Conservation (phyloP, 2,888 invertebrate genomes). For the Himalopsyche japonica region DNA sequence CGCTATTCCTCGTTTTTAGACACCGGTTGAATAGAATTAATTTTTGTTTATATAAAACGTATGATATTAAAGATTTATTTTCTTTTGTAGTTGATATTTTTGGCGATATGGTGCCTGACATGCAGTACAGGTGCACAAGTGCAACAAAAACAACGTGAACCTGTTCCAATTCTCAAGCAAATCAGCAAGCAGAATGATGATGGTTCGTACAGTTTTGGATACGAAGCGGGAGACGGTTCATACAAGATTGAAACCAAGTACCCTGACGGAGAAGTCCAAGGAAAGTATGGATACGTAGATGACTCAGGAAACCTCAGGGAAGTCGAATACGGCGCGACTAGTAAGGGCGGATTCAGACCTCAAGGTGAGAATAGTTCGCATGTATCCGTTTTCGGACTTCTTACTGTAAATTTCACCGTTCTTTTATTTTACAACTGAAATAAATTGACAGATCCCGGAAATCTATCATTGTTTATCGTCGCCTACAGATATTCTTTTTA, state of each 20-base stretch:
- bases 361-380: slow-evolving; percentile 58
- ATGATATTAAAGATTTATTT: not conserved
- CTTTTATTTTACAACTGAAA: not conserved
- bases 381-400: not conserved
- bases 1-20: no score
- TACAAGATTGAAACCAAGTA: slow-evolving; percentile 89
- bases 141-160: slow-evolving; percentile 68
- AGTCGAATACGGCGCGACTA: slow-evolving; percentile 84
- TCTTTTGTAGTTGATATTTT: slow-evolving; percentile 36
- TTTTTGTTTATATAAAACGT: no score
- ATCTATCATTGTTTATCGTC: not conserved
- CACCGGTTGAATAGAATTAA: no score
- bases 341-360: slow-evolving; percentile 79
- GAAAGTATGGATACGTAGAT: slow-evolving; percentile 89
- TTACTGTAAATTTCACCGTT: not conserved
- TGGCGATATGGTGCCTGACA: slow-evolving; percentile 39
- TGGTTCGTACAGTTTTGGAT: slow-evolving; percentile 86
- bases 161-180: slow-evolving; percentile 80
- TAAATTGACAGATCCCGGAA: not conserved
- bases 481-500: no score
- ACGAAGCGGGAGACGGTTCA: slow-evolving; percentile 83
- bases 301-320: slow-evolving; percentile 74
- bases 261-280: slow-evolving; percentile 79
- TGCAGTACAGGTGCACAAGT: slow-evolving; percentile 40
- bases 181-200: slow-evolving; percentile 86